Evolutionary conservation across 2,888 invertebrate genomes (phyloP), one percentile per base, ranked within the genome.

Genomic region (Cheilosia grossa): DNA sequence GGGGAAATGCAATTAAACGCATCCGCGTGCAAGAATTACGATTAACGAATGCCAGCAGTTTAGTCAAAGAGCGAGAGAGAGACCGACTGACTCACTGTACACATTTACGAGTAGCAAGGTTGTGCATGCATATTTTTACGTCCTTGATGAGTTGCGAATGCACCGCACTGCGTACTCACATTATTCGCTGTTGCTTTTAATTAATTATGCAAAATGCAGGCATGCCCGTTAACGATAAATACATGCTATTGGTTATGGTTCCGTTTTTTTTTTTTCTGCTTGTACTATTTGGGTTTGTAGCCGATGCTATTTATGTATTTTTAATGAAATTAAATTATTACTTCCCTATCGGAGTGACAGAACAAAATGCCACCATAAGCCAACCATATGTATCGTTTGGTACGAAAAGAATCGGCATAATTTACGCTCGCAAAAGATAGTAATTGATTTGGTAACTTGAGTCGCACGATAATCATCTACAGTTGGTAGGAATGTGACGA

Each of bases 151-250:
- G 51, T 54, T 58, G 54, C 73, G 69, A 73, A 74, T 77, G 51
- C 40, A 61, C 47, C 77, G 51, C 44, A 24, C 42, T 61, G 19
- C 44, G 49, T 33, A 42, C 33, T 49, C 44, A 44, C 21, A n/a
- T 40, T 44, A 61, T 30, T 74, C 67, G 33, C 63, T 79, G 79
- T 63, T 83, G 82, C 67, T 61, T 79, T 78, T 74, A 70, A 79
- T 79, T 79, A 83, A 79, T 79, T 83, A 74, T 59, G 64, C 56
- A 74, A 74, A 79, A 79, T 74, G 53, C 74, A 69, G 27, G 63
- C 53, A 47, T 17, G 19, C 47, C 69, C 51, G 33, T 69, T 69
- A 77, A 77, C 47, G 33, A 42, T 64, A 73, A 74, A 54, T 58
- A n/a, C 44, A 53, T 56, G 67, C 40, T 30, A 56, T 53, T 59